Conservation (phyloP, 2,113 vertebrate species). For the Perca flavescens region DNA sequence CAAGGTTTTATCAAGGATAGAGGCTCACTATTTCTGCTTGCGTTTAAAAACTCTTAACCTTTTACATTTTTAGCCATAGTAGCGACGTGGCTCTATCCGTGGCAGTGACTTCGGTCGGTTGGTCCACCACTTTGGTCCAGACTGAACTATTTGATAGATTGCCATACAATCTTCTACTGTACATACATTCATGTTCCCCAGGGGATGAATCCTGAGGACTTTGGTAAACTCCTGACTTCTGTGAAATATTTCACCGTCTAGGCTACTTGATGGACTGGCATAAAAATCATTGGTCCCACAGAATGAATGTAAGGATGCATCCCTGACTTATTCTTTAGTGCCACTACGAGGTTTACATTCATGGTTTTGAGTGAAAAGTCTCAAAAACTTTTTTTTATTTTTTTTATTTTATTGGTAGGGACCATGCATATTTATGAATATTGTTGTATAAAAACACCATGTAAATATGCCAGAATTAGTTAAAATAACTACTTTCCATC, state of each 20-base stretch:
- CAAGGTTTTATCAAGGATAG: background rate
- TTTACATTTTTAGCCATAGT: background rate
- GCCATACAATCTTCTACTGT: background rate
- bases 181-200: background rate
- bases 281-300: background rate
- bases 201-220: background rate
- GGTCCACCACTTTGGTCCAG: background rate
- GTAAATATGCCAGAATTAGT: too few relatives aligned
- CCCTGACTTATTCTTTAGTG: background rate
- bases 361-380: background rate
- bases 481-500: too few relatives aligned
- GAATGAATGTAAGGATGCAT: background rate
- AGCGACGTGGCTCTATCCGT: background rate
- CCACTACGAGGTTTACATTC: background rate
- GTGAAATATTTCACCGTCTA: background rate
- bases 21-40: background rate
- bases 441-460: too few relatives aligned
- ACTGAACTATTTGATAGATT: background rate
- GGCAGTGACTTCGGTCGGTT: background rate
- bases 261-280: background rate
- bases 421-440: too few relatives aligned
- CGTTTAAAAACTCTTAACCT: background rate
- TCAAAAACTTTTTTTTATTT: background rate
- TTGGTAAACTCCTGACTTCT: background rate
- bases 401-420: too few relatives aligned